phyloP scores from a whole-genome alignment of 2,113 vertebrate genomes.

The Dromaius novaehollandiae region DNA sequence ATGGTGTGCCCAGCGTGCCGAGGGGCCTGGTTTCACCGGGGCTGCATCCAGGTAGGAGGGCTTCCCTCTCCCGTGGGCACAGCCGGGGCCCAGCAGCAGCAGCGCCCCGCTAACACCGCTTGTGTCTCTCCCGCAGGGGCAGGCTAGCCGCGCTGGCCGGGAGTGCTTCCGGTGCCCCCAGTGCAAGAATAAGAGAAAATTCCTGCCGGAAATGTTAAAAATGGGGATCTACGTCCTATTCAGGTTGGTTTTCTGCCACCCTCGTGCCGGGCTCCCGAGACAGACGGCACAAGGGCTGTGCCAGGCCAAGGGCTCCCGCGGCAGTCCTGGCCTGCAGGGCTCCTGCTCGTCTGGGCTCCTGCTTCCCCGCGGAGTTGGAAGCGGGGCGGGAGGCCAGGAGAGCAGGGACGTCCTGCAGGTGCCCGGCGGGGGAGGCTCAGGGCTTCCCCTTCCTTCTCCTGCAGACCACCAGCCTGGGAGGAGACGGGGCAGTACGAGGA shows the following conservation, averaged over 20 bases:
- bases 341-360: too few relatives aligned
- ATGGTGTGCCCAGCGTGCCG: background rate
- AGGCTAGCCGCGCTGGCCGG: background rate
- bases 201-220: background rate
- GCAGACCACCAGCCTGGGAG: too few relatives aligned
- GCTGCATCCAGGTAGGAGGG: background rate
- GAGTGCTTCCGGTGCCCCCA: background rate
- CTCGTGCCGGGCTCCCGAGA: accelerated
- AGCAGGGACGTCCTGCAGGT: accelerated
- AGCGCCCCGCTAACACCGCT: too few relatives aligned
- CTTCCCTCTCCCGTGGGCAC: background rate
- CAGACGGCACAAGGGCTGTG: too few relatives aligned
- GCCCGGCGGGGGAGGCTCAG: too few relatives aligned
- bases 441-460: too few relatives aligned
- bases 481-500: too few relatives aligned
- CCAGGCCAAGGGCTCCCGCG: background rate
- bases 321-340: background rate
- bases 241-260: background rate
- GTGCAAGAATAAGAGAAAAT: background rate
- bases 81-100: background rate
- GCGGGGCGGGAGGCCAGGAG: accelerated
- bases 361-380: accelerated
- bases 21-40: background rate
- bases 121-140: background rate
- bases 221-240: background rate